phyloP scores from a whole-genome alignment of 2,888 invertebrate species.

The Amphipyra berbera region DNA sequence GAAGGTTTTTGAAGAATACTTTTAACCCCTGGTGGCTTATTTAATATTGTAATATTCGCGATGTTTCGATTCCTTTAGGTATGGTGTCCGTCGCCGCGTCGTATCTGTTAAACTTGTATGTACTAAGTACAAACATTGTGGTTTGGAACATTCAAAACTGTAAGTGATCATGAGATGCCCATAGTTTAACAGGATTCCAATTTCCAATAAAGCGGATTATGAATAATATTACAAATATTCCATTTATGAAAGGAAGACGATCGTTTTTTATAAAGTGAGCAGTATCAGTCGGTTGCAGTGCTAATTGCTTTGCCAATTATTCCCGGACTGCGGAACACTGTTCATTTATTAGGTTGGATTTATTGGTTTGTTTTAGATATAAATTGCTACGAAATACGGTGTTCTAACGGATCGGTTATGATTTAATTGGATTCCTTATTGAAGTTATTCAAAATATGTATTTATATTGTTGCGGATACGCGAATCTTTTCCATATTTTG shows the following conservation, averaged over 20 bases:
- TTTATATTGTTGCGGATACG: too few species aligned
- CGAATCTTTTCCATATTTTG: too few species aligned
- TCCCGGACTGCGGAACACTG: not conserved
- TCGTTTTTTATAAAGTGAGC: not conserved
- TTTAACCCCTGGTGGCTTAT: constrained; percentile 46
- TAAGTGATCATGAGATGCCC: too few species aligned
- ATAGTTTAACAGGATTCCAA: too few species aligned
- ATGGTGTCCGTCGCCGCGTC: too few species aligned
- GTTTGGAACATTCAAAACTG: too few species aligned
- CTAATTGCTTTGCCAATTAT: not conserved
- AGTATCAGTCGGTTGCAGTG: not conserved
- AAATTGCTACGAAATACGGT: not conserved
- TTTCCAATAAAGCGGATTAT: too few species aligned
- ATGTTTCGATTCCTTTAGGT: too few species aligned
- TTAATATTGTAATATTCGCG: constrained; percentile 3
- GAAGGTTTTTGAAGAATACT: constrained; percentile 3
- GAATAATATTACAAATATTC: too few species aligned
- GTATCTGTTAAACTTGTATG: too few species aligned
- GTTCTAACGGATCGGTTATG: not conserved
- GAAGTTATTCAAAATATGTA: not conserved
- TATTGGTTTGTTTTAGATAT: not conserved
- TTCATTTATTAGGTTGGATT: not conserved
- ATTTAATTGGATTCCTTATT: not conserved
- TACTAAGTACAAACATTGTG: too few species aligned
- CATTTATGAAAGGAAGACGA: too few species aligned